Evolutionary conservation across 1,140 invertebrate genomes (phyloP).

Genomic region (Drosophila pallidifrons): DNA sequence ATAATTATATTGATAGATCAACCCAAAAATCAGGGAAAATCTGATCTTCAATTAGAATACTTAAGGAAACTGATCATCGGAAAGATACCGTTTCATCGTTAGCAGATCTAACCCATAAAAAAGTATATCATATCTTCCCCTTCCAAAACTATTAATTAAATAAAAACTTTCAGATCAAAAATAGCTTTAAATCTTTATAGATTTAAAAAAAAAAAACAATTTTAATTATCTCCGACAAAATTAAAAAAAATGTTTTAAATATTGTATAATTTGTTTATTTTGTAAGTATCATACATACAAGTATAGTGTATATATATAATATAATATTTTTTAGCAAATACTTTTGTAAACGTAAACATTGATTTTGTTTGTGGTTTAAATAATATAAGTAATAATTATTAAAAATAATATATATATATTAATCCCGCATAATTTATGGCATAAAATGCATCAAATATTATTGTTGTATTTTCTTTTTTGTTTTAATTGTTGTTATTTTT

Average conservation of each 20-base stretch:
- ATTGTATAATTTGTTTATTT: constrained; percentile 48
- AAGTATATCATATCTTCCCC: too few species aligned
- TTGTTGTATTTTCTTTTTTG: constrained; percentile 38
- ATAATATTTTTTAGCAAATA: constrained; percentile 68
- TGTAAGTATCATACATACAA: constrained; percentile 34
- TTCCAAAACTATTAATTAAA: too few species aligned
- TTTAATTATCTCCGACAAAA: too few species aligned
- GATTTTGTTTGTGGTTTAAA: constrained; percentile 66
- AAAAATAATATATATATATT: constrained; percentile 59
- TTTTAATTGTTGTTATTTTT: constrained; percentile 23
- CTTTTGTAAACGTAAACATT: constrained; percentile 78
- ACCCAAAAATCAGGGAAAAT: too few species aligned
- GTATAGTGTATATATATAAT: constrained; percentile 49
- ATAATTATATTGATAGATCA: too few species aligned
- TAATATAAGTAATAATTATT: constrained; percentile 69
- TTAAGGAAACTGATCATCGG: too few species aligned
- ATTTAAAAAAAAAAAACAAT: too few species aligned
- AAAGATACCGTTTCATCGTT: too few species aligned
- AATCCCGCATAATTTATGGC: constrained; percentile 80
- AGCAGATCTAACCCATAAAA: too few species aligned
- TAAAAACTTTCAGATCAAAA: too few species aligned
- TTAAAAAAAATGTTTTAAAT: not conserved
- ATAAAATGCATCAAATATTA: constrained; percentile 65
- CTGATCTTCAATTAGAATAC: too few species aligned
- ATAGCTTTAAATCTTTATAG: too few species aligned